Evolutionary conservation across 2,113 vertebrate species (phyloP).

Genomic region (Perca flavescens): DNA sequence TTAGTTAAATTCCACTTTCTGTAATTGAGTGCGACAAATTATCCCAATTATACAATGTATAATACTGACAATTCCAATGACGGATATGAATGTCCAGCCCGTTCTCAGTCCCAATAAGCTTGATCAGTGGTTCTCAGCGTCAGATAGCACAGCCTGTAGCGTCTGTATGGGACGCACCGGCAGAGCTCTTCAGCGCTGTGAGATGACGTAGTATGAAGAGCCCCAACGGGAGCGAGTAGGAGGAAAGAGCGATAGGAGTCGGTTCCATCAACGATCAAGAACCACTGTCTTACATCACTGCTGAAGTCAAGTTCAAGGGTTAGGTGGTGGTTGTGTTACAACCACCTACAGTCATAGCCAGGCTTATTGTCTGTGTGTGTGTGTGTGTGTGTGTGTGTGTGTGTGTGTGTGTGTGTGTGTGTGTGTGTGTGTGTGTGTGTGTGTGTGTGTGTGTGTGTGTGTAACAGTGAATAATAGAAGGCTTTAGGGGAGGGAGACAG

Average conservation of each 20-base stretch:
- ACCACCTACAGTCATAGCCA: conserved; percentile 2
- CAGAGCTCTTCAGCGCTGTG: too few relatives aligned
- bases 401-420: conserved; percentile 7
- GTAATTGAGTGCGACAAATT: background rate
- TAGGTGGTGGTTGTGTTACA: conserved; percentile 17
- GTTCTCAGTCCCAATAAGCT: too few relatives aligned
- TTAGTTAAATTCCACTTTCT: background rate
- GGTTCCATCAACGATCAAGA: background rate
- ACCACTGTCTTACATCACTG: background rate
- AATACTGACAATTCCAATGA: background rate
- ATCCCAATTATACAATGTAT: background rate
- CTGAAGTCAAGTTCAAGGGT: conserved; percentile 42
- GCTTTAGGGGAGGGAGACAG: conserved; percentile 30
- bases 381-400: conserved; percentile 7
- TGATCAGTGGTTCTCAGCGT: too few relatives aligned
- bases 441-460: background rate
- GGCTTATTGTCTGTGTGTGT: background rate
- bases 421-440: conserved; percentile 3
- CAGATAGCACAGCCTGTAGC: too few relatives aligned
- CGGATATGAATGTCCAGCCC: too few relatives aligned
- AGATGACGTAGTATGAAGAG: too few relatives aligned
- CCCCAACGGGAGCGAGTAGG: too few relatives aligned
- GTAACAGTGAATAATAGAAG: conserved; percentile 50
- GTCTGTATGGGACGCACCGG: too few relatives aligned
- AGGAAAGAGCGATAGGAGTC: too few relatives aligned